Evolutionary conservation across 2,113 vertebrate species (phyloP).

Genomic region (Nettapus auritus): DNA sequence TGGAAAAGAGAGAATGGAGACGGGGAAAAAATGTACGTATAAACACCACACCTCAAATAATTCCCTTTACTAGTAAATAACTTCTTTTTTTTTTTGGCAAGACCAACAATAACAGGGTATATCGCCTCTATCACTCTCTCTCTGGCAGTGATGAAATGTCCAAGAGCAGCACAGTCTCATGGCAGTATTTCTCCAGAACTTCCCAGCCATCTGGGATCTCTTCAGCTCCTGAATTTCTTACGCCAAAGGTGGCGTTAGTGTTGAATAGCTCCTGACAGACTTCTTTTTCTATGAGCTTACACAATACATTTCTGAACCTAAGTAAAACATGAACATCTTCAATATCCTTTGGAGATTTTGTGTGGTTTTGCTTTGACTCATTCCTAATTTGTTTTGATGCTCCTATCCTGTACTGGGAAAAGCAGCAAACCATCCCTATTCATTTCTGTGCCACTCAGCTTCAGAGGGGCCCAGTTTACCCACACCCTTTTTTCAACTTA

Average conservation of each 20-base stretch:
- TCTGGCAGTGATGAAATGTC: neutral
- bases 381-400: neutral
- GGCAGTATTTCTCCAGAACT: neutral
- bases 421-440: neutral
- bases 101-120: neutral
- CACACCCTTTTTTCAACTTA: neutral
- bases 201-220: neutral
- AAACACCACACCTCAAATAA: neutral
- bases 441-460: neutral
- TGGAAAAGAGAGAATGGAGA: neutral
- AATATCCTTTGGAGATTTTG: neutral
- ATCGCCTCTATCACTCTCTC: neutral
- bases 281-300: neutral
- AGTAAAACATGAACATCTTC: neutral
- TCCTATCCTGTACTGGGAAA: neutral
- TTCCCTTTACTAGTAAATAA: neutral
- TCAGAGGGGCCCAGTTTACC: neutral
- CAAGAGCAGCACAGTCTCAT: neutral
- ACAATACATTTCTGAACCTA: neutral
- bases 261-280: neutral
- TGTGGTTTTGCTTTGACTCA: neutral
- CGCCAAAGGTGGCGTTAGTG: neutral
- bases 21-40: neutral
- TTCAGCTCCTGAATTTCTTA: neutral
- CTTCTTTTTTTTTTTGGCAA: neutral